Evolutionary conservation across 1,140 invertebrate species (phyloP).

Genomic region (Saccostrea echinata): DNA sequence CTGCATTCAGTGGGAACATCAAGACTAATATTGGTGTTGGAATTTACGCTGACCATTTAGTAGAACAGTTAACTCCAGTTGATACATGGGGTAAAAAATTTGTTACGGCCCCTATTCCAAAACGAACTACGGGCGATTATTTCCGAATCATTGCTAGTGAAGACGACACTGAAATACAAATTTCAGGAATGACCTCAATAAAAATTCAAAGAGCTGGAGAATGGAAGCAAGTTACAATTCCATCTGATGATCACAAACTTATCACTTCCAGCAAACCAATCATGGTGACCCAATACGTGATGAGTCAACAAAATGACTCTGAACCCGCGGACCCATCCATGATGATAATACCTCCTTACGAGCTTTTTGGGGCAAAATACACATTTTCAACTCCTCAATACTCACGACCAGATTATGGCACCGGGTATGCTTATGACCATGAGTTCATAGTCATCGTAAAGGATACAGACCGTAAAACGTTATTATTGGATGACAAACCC

Average conservation of each 20-base stretch:
- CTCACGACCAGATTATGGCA: conserved; percentile 47
- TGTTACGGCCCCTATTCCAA: conserved; percentile 64
- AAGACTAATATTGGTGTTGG: conserved; percentile 60
- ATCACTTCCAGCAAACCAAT: conserved; percentile 45
- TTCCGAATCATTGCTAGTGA: conserved; percentile 66
- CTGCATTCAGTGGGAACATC: conserved; percentile 69
- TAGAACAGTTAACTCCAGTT: conserved; percentile 69
- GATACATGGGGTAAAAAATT: conserved; percentile 72
- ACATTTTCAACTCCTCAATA: conserved; percentile 67
- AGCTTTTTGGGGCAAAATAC: conserved; percentile 69
- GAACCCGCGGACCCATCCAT: conserved; percentile 65
- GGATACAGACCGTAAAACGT: conserved; percentile 55
- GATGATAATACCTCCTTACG: conserved; percentile 62
- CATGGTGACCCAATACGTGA: conserved; percentile 45
- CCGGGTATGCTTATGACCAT: conserved; percentile 55
- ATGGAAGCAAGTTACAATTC: conserved; percentile 21
- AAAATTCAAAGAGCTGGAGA: conserved; percentile 40
- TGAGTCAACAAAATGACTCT: conserved; percentile 48
- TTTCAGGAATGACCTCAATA: neutral
- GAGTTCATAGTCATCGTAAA: conserved; percentile 65
- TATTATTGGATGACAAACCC: conserved; percentile 51
- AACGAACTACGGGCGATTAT: conserved; percentile 63
- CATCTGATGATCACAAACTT: conserved; percentile 35
- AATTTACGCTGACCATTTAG: conserved; percentile 65
- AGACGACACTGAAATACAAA: conserved; percentile 55